Conservation (phyloP, 2,888 invertebrate genomes). For the Pemphredon lugubris region DNA sequence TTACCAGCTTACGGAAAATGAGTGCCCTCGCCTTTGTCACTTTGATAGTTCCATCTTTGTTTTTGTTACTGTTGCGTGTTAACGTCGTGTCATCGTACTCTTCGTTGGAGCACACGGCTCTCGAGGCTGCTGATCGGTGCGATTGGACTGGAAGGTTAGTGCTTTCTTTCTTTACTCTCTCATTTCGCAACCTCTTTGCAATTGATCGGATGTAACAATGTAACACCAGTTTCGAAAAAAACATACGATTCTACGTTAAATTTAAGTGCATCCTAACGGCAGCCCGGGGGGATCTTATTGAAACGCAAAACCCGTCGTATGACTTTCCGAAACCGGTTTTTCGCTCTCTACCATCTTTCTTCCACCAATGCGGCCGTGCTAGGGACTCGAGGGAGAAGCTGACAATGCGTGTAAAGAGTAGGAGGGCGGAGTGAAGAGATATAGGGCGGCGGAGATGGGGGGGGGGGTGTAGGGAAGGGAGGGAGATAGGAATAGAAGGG, state of each 20-base stretch:
- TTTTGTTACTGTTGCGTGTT: conserved; percentile 15
- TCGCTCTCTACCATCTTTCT: background rate
- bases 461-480: background rate
- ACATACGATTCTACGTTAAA: too few species aligned
- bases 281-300: conserved; percentile 71
- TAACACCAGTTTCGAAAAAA: background rate
- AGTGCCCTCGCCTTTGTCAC: conserved; percentile 23
- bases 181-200: background rate
- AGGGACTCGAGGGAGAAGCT: conserved; percentile 61
- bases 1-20: conserved; percentile 28
- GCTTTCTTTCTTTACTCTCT: conserved; percentile 8
- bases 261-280: too few species aligned
- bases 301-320: conserved; percentile 76
- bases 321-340: conserved; percentile 72
- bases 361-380: too few species aligned
- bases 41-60: conserved; percentile 8
- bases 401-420: background rate
- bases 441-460: background rate
- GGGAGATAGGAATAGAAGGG: background rate
- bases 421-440: background rate
- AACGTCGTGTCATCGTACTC: conserved; percentile 31
- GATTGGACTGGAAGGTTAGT: conserved; percentile 80
- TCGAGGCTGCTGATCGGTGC: conserved; percentile 75
- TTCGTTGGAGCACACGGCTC: conserved; percentile 48
- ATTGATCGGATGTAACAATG: background rate